Conservation (phyloP, 35 echinoderm and acorn worm species). For the Lytechinus variegatus region DNA sequence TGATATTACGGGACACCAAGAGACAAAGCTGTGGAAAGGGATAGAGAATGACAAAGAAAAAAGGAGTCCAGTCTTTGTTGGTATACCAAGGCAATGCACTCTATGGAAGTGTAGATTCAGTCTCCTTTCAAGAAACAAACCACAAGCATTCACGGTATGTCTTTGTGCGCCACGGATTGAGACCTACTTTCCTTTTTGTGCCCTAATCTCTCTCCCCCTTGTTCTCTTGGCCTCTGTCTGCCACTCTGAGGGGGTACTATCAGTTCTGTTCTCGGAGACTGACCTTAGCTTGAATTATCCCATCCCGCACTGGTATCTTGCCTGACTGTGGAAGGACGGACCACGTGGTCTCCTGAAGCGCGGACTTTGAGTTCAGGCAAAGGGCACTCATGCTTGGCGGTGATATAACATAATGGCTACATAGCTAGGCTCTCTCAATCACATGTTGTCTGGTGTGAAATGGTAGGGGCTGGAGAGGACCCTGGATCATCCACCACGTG, state of each 20-base stretch:
- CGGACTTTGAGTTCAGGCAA: not conserved
- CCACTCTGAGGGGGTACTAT: not conserved
- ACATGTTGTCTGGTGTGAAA: not conserved
- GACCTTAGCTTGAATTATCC: not conserved
- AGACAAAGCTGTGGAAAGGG: not conserved
- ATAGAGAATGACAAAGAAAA: not conserved
- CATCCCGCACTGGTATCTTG: not conserved
- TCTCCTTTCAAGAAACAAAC: not conserved
- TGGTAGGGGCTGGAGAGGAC: not conserved
- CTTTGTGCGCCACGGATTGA: not conserved
- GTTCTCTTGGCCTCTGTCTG: not conserved
- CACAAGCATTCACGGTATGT: conserved; percentile 10
- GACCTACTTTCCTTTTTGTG: not conserved
- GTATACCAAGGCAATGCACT: conserved; percentile 17
- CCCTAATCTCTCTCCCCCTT: not conserved
- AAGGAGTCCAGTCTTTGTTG: not conserved
- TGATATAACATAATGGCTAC: not conserved
- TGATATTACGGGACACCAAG: not conserved
- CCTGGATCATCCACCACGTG: conserved; percentile 7
- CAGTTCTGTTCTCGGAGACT: not conserved
- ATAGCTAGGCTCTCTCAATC: not conserved
- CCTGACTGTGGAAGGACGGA: not conserved
- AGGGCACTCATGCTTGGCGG: not conserved
- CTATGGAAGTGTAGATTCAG: not conserved
- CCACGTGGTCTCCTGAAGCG: not conserved